Evolutionary conservation across 2,797 vertebrate species (phyloP), one percentile per base, ranked within the genome.

Genomic region (Graptemys geographica): DNA sequence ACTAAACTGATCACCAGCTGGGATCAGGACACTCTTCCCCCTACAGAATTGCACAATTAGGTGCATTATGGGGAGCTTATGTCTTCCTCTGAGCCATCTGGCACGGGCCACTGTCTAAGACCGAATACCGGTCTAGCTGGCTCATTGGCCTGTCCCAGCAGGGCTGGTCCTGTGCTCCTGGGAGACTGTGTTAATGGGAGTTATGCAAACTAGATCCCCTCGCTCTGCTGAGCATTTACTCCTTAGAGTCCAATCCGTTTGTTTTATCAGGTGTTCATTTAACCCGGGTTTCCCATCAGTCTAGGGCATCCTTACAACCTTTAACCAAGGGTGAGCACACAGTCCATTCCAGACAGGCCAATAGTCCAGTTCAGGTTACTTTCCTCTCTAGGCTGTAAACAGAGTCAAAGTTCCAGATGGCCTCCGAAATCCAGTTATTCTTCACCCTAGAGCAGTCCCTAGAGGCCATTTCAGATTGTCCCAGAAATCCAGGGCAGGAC

Each of bases 1-100:
- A 90, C 69, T 72, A 86, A 92, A 27, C 16, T 84, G 84, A 88
- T 90, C 92, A 95, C 82, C 94, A 95, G 96, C 95, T 95, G 91
- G 93, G 96, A 86, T 3, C 2, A 80, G 90, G 90, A 21, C 12
- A 83, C 90, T 3, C 15, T 89, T 93, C 91, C 92, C 0, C 1
- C 57, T 47, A n/a, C 11, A 0, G 51, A 19, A 6, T 51, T 91
- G 94, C 94, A 94, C 92, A 94, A 90, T 94, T 91, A 95, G 96
- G 96, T 93, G 84, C 89, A 96, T 95, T 89, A 95, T 5, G 47
- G 88, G 94, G 87, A 90, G 74, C 47, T 78, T 49, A 31, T 28
- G 44, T 31, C 74, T 78, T 31, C 74, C 44, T 49, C 25, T 49
- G 27, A 49, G 27, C 74, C 74, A 28, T 49, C 27, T 28, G 28